Evolutionary conservation across 2,888 invertebrate genomes (phyloP).

Genomic region (Hemithea aestivaria): DNA sequence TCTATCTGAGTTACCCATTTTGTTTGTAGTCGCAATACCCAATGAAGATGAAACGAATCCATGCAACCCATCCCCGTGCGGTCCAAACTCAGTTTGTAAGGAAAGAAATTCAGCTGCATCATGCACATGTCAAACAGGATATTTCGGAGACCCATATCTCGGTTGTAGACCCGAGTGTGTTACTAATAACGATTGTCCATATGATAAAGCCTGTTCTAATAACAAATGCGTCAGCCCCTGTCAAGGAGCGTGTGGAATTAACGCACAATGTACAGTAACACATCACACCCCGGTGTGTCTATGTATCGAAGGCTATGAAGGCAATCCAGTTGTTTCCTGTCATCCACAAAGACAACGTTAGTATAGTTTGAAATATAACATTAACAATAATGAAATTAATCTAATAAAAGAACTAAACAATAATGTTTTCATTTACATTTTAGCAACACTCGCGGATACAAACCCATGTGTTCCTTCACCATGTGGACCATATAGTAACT

Average conservation of each 20-base stretch:
- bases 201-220: slow-evolving; percentile 88
- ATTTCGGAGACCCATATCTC: slow-evolving; percentile 92
- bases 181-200: slow-evolving; percentile 87
- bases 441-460: slow-evolving; percentile 64
- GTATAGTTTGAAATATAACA: slow-evolving; percentile 37
- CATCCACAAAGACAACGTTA: slow-evolving; percentile 64
- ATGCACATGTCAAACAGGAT: slow-evolving; percentile 89
- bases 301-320: slow-evolving; percentile 87
- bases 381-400: no score
- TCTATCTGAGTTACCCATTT: slow-evolving; percentile 9
- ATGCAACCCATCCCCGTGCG: slow-evolving; percentile 92
- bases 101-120: slow-evolving; percentile 90
- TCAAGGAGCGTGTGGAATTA: slow-evolving; percentile 88
- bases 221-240: slow-evolving; percentile 93
- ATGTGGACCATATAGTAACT: slow-evolving; percentile 88
- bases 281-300: slow-evolving; percentile 91
- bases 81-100: slow-evolving; percentile 90
- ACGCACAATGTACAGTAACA: slow-evolving; percentile 87
- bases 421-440: slow-evolving; percentile 35
- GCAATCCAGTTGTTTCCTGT: slow-evolving; percentile 84
- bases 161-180: slow-evolving; percentile 93
- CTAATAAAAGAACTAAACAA: slow-evolving; percentile 7
- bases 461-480: slow-evolving; percentile 87
- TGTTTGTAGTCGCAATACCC: slow-evolving; percentile 70
- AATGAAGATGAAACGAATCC: slow-evolving; percentile 85